These are phyloP conservation scores for Scytalopus superciliaris DNA, from an alignment of 2,113 vertebrate species.

Conservation along the genomic window DNA sequence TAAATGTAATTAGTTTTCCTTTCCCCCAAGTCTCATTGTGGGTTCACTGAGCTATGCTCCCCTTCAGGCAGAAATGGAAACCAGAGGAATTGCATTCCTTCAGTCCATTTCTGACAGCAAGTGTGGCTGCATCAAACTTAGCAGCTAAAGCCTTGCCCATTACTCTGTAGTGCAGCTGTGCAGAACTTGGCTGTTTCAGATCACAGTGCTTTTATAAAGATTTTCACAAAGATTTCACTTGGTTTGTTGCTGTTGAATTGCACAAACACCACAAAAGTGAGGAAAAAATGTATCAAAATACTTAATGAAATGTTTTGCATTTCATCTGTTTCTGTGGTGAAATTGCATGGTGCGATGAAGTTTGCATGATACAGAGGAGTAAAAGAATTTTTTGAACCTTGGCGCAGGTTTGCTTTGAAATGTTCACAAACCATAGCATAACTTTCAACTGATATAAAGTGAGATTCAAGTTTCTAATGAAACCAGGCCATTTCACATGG, in stretches of 20 bases:
- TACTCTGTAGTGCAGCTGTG: conserved; percentile 31
- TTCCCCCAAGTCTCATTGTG: conserved; percentile 43
- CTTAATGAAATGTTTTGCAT: not conserved
- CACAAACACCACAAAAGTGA: not conserved
- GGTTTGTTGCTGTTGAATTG: not conserved
- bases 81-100: conserved; percentile 69
- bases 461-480: conserved; percentile 54
- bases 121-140: conserved; percentile 32
- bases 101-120: conserved; percentile 2
- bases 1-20: conserved; percentile 24
- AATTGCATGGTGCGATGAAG: not conserved
- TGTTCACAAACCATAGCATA: not conserved
- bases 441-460: conserved; percentile 31
- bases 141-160: conserved; percentile 37
- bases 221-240: not conserved
- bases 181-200: conserved; percentile 37
- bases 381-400: conserved; percentile 7
- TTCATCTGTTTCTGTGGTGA: not conserved
- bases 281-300: not conserved
- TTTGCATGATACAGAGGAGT: not conserved
- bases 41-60: conserved; percentile 54
- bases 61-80: conserved; percentile 64
- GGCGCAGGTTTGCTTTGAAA: conserved; percentile 16
- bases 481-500: conserved; percentile 37
- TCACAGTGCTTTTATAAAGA: conserved; percentile 9